These are phyloP conservation scores for Tiaroga cobitis DNA, from an alignment of 2,797 vertebrate genomes.

Conservation along the genomic window DNA sequence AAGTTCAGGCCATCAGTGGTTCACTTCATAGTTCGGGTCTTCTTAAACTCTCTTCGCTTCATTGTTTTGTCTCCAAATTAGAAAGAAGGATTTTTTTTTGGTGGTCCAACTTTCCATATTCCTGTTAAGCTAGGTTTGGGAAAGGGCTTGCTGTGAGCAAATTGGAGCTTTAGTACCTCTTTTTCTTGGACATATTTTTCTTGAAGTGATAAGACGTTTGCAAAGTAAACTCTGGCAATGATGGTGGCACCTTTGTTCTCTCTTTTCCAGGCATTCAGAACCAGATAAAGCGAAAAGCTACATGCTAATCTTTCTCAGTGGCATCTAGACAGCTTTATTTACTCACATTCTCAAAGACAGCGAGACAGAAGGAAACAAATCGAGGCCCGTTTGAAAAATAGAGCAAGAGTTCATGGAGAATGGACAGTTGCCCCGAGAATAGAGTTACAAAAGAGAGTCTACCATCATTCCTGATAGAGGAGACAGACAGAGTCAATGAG, in stretches of 20 bases:
- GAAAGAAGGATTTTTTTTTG: conserved; percentile 59
- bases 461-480: conserved; percentile 72
- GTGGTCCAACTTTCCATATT: conserved; percentile 70
- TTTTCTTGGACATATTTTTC: conserved; percentile 34
- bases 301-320: conserved; percentile 11
- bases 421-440: conserved; percentile 73
- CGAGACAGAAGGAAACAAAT: conserved; percentile 25
- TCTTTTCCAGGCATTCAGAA: conserved; percentile 10
- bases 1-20: conserved; percentile 62
- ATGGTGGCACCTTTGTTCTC: background rate
- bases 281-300: conserved; percentile 26
- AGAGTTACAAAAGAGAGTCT: conserved; percentile 64
- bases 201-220: conserved; percentile 39
- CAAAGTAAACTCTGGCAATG: conserved; percentile 30
- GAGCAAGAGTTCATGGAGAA: conserved; percentile 68
- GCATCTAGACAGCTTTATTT: conserved; percentile 45
- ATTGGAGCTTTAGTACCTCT: conserved; percentile 65
- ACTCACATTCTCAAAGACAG: background rate
- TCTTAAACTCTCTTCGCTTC: conserved; percentile 63
- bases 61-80: conserved; percentile 73
- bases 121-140: conserved; percentile 70
- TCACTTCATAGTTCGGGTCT: conserved; percentile 76
- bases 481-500: conserved; percentile 72
- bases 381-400: conserved; percentile 33
- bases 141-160: conserved; percentile 69